Evolutionary conservation across 1,140 invertebrate genomes (phyloP).

Genomic region (Nephila pilipes): DNA sequence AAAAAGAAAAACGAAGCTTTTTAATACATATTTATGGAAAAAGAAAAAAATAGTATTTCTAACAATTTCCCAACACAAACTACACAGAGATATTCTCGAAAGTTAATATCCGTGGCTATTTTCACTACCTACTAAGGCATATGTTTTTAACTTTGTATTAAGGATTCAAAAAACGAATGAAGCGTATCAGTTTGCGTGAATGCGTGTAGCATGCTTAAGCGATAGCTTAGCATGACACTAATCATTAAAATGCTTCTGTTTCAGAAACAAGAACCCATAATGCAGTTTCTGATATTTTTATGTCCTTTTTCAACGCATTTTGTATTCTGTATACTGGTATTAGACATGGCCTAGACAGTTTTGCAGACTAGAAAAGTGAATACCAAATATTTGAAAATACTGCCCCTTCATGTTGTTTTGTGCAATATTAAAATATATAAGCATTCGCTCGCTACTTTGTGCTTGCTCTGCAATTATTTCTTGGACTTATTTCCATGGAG

Average conservation of each 20-base stretch:
- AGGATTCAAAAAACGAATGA: constrained; percentile 59
- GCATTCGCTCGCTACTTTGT: not conserved
- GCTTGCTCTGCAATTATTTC: not conserved
- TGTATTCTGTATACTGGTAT: constrained; percentile 40
- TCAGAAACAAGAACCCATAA: constrained; percentile 41
- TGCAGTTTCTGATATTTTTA: constrained; percentile 34
- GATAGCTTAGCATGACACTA: constrained; percentile 64
- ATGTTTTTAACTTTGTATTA: constrained; percentile 50
- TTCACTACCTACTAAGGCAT: constrained; percentile 8
- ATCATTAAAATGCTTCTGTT: constrained; percentile 72
- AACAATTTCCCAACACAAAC: constrained; percentile 28
- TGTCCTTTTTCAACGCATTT: constrained; percentile 20
- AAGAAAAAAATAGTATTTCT: constrained; percentile 33
- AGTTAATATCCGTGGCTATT: constrained; percentile 52
- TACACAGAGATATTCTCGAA: constrained; percentile 2
- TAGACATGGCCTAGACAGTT: constrained; percentile 8
- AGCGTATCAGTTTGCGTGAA: constrained; percentile 67
- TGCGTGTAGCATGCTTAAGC: constrained; percentile 43
- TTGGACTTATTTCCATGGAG: not conserved
- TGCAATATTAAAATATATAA: constrained; percentile 18
- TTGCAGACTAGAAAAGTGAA: constrained; percentile 26
- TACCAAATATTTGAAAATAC: constrained; percentile 42
- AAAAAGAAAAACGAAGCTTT: constrained; percentile 42
- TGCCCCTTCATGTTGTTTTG: not conserved
- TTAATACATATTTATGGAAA: constrained; percentile 74